Evolutionary conservation across 2,888 invertebrate genomes (phyloP), one percentile per base, ranked within the genome.

Genomic region (Branchipolynoe longqiensis): DNA sequence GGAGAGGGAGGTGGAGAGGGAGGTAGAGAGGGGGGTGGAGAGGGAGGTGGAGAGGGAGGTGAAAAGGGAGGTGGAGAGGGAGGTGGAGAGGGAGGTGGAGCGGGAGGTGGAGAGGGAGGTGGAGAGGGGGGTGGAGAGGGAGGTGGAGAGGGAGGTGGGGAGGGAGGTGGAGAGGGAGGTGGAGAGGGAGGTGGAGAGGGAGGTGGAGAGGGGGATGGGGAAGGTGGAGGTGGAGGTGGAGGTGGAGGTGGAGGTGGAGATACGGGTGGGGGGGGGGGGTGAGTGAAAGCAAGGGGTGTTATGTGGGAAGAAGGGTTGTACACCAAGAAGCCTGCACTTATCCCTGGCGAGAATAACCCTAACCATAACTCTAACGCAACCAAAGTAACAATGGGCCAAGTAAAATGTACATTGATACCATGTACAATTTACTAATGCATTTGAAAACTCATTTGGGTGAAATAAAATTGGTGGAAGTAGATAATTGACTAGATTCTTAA

Each of bases 161-260:
- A 18, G 18, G 48, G 48, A 12, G 48, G 8, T 8, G 48, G 48
- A 38, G 18, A n/a, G 81, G 48, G 83, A 83, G 83, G n/a, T 38
- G 33, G 8, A 41, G 41, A 56, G 54, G 14, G 82, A 14, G 22
- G 82, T 25, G 31, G 41, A 12, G 82, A 62, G 54, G 33, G 28
- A 56, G 14, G 56, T 14, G 54, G 48, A 82, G 54, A 8, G 8
- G 74, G 12, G 74, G 22, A n/a, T 18, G 12, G 74, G 31, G 38
- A 36, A 74, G 74, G n/a, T 22, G 36, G 12, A 36, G 31, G 38
- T 8, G 12, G 74, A 8, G 38, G 33, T 31, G 33, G 31, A 12
- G 58, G 12, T 18, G n/a, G 54, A 56, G 12, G 58, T 6, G 54
- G 82, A 56, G 31, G n/a, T 25, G 58, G 12, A 56, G 41, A 31